phyloP scores from a whole-genome alignment of 2,797 vertebrate species.

The Mycteria americana region DNA sequence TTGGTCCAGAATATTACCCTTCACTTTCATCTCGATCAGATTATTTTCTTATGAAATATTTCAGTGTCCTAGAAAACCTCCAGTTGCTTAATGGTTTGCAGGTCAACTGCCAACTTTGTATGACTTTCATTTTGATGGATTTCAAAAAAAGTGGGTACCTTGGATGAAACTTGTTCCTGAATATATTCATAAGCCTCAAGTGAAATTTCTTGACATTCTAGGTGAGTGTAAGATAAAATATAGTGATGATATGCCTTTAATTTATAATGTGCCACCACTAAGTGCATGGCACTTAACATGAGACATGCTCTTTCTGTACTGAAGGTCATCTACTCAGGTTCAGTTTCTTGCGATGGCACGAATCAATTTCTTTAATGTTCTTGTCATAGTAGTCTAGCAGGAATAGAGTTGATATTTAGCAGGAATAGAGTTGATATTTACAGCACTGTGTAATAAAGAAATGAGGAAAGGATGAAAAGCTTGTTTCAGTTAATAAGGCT shows the following conservation, averaged over 20 bases:
- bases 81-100: constrained; percentile 53
- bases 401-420: background rate
- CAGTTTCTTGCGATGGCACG: background rate
- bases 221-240: constrained; percentile 75
- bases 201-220: constrained; percentile 89
- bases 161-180: constrained; percentile 87
- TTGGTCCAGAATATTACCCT: background rate
- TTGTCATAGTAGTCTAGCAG: background rate
- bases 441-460: background rate
- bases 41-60: background rate
- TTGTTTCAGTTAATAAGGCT: background rate
- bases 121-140: constrained; percentile 91
- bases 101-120: constrained; percentile 89
- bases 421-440: background rate
- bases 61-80: background rate
- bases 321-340: background rate
- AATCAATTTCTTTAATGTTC: background rate
- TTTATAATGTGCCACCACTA: background rate
- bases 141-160: constrained; percentile 82
- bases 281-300: background rate
- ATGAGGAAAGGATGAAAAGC: background rate
- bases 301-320: background rate
- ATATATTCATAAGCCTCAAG: constrained; percentile 81
- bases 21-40: background rate
- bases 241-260: background rate